Base-by-base conservation (phyloP, 35 echinoderm and acorn worm species). In the Heliocidaris tuberculata region DNA sequence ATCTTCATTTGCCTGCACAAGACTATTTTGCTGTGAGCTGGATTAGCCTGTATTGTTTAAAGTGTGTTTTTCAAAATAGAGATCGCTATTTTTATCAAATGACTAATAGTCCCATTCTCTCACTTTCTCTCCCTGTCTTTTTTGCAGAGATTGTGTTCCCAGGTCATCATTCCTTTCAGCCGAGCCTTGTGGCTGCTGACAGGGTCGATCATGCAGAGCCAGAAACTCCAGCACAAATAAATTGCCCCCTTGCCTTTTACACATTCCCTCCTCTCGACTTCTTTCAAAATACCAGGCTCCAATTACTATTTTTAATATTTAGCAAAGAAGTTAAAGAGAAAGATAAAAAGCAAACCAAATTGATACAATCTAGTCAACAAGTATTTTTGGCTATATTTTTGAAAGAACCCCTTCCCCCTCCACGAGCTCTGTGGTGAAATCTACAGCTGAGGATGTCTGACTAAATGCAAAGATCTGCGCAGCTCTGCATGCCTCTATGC, bases 161-260 rank as follows among this genome's bases (percentile, higher is more conserved):
- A 93, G 65, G 91, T 49, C 91, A 93, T 93, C 91, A 93, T 93
- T 93, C 91, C 91, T 93, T 50, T 32, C 91, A 93, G 91, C 91
- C 29, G 59, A 93, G 91, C 48, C 91, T 31, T 48, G 48, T 59
- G 47, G 91, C 91, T 13, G 48, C 48, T 31, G 47, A 59, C 9
- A 32, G 50, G 91, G 91, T 48, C 48, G 31, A 48, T 48, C 50
- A 93, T 93, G 91, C 91, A 93, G 91, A 93, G 91, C 91, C 48
- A 59, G 50, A 59, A 59, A 50, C 10, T 93, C 91, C 50, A 93
- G 29, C 31, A 93, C 21, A 93, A 93, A 93, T 93, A 93, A 93
- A 50, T 93, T 48, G 87, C 47, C 91, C 91, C 91, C 87, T 89
- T 93, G 91, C 91, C 91, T 93, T 93, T 89, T 78, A 27, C 47